Base-by-base conservation (phyloP, 2,888 invertebrate genomes). In the Bellardia bayeri region DNA sequence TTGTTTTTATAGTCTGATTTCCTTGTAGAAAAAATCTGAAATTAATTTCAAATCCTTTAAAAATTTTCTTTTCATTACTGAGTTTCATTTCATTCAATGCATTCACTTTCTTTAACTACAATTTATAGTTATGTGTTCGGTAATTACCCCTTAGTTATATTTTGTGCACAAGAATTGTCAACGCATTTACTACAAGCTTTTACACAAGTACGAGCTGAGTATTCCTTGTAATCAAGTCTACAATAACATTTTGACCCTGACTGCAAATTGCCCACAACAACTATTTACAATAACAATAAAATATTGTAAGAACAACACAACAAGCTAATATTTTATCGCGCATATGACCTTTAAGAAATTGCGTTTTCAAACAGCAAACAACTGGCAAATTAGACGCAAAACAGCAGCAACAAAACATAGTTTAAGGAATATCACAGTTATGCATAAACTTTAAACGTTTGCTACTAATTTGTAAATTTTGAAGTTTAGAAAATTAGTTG, bases 261-360 rank as follows among this genome's bases (percentile, higher is more conserved):
- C 49, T 54, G 51, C 51, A 58, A 61, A 78, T 40, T 68, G 30
- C 64, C 2, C 30, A 68, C 66, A 64, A 54, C 76, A 79, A 68
- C 68, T 23, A 58, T 45, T 45, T 11, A 42, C 30, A 42, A 69
- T 49, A 61, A 74, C n/a, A 66, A 58, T 37, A 37, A 45, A 66
- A 80, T 42, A 61, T 80, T 85, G 49, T 74, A 61, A 64, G 45
- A 80, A 80, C 23, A 66, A 40, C 3, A 16, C 37, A 30, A 14
- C 7, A 51, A 66, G 69, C 56, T 45, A 81, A 51, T 66, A 45
- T 68, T 75, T 86, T 74, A 80, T 72, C 33, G 75, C 79, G 49
- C 71, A 75, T 64, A 69, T 86, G 86, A 80, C 86, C 83, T 86
- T 86, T 86, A 83, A 83, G 80, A 45, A 83, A 80, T 71, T 83